A percentile compares a stretch with the other conserved stretches of the same genome.
Evolutionary conservation across 2,797 vertebrate genomes (phyloP).

Genomic region (Microchirus variegatus): DNA sequence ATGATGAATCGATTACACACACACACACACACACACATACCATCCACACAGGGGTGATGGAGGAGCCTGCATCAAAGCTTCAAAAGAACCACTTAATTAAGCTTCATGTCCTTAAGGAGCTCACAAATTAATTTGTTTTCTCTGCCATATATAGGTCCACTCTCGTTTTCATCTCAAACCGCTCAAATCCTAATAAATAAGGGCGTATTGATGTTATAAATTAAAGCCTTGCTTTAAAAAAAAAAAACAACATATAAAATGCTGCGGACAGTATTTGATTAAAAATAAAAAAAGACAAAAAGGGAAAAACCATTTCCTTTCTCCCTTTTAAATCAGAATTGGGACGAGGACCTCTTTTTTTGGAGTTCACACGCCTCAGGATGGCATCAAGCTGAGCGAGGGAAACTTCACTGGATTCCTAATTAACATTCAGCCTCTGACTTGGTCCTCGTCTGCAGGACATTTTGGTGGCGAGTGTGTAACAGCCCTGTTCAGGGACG

Average conservation of each 20-base stretch:
- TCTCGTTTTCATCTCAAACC: slow-evolving; percentile 43
- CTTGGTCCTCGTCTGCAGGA: slow-evolving; percentile 63
- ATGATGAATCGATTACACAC: slow-evolving; percentile 44
- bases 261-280: slow-evolving; percentile 14
- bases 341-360: slow-evolving; percentile 54
- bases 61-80: slow-evolving; percentile 65
- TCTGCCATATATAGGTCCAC: slow-evolving; percentile 53
- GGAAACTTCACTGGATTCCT: slow-evolving; percentile 76
- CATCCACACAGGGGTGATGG: slow-evolving; percentile 56
- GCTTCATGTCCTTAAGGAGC: slow-evolving; percentile 70
- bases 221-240: slow-evolving; percentile 38
- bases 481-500: slow-evolving; percentile 41
- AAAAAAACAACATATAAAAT: slow-evolving; percentile 33
- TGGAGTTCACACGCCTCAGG: slow-evolving; percentile 75
- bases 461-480: slow-evolving; percentile 50
- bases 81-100: slow-evolving; percentile 75
- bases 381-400: slow-evolving; percentile 74
- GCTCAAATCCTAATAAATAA: slow-evolving; percentile 36
- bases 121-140: slow-evolving; percentile 73
- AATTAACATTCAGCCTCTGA: slow-evolving; percentile 81
- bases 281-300: neutral
- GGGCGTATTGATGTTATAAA: slow-evolving; percentile 27
- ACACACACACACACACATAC: slow-evolving; percentile 32
- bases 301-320: slow-evolving; percentile 21
- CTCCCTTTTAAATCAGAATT: slow-evolving; percentile 49